These are phyloP conservation scores for Saccostrea glomerata DNA, from an alignment of 1,140 invertebrate species.

Conservation along the genomic window DNA sequence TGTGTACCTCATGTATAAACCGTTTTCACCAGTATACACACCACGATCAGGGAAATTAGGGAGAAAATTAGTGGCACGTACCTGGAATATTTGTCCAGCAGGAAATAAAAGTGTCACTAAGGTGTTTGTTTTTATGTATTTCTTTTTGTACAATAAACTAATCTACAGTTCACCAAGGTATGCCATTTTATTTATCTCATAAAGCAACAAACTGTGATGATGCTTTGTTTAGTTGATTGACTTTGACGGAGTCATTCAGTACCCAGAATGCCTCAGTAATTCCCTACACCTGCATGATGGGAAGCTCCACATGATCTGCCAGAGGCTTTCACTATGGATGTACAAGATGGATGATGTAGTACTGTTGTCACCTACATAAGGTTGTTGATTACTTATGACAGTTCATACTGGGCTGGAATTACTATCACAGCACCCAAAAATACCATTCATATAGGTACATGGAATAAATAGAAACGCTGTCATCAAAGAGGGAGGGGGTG, in stretches of 20 bases:
- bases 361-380: neutral
- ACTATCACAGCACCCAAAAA: neutral
- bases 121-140: no score
- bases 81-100: no score
- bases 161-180: no score
- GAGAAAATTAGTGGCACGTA: no score
- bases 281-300: conserved; percentile 10
- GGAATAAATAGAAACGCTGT: conserved; percentile 20
- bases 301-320: neutral
- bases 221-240: conserved; percentile 11
- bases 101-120: no score
- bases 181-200: no score
- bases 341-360: neutral
- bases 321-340: neutral
- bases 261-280: conserved; percentile 19
- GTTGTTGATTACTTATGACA: neutral
- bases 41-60: no score
- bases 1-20: no score
- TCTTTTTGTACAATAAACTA: no score
- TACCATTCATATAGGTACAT: neutral
- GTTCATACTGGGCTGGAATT: neutral
- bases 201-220: neutral
- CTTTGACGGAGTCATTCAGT: conserved; percentile 19
- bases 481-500: neutral
- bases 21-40: no score